A percentile compares a stretch with the other conserved stretches of the same genome.
Evolutionary conservation across 2,113 vertebrate species (phyloP).

Genomic region (Otis tarda): DNA sequence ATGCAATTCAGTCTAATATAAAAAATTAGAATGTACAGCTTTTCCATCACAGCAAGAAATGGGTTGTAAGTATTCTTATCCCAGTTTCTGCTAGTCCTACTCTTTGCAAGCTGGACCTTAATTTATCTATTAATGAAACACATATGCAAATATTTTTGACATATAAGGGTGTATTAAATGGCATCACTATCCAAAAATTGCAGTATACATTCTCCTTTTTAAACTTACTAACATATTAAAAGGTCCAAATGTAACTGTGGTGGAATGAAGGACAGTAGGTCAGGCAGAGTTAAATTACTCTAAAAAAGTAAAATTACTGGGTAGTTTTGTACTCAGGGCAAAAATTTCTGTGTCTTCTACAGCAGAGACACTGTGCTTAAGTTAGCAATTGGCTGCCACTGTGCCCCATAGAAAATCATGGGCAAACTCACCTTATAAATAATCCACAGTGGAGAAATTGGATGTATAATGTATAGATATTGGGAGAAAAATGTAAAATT

Average conservation of each 20-base stretch:
- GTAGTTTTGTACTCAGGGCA: neutral
- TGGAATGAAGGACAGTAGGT: neutral
- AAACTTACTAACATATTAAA: neutral
- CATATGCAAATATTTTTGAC: neutral
- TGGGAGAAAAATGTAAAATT: neutral
- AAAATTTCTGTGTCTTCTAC: neutral
- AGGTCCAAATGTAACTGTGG: neutral
- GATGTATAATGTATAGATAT: neutral
- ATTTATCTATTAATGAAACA: neutral
- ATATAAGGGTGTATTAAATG: neutral
- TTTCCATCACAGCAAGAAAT: neutral
- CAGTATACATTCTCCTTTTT: neutral
- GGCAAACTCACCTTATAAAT: neutral
- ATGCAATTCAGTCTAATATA: neutral
- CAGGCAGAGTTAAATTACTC: neutral
- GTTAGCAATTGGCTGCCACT: neutral
- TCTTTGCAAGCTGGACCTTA: neutral
- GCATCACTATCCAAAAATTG: neutral
- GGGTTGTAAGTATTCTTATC: neutral
- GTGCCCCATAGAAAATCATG: neutral
- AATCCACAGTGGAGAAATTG: neutral
- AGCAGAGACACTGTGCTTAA: neutral
- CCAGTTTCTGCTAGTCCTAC: neutral
- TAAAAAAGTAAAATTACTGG: neutral
- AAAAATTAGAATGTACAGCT: neutral